Evolutionary conservation across 2,113 vertebrate species (phyloP).

Genomic region (Perca flavescens): DNA sequence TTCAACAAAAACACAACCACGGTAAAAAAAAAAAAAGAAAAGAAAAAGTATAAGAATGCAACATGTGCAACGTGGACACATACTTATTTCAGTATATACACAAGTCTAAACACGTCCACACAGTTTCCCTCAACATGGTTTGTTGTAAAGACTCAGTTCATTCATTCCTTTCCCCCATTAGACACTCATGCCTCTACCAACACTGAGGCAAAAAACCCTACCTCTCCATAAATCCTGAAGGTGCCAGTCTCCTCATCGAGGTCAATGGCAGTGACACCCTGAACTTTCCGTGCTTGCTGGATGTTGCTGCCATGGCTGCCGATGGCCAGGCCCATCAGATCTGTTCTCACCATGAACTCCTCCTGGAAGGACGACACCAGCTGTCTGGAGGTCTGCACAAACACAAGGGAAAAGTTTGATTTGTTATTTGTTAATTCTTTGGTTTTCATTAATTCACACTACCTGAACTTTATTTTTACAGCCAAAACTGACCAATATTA

Average conservation of each 20-base stretch:
- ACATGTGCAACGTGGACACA: neutral
- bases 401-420: neutral
- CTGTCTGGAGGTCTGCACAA: slow-evolving; percentile 88
- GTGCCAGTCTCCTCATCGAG: slow-evolving; percentile 91
- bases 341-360: slow-evolving; percentile 90
- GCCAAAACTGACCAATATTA: neutral
- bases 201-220: slow-evolving; percentile 40
- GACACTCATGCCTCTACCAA: neutral
- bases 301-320: slow-evolving; percentile 94
- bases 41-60: neutral
- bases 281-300: slow-evolving; percentile 92
- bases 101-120: neutral
- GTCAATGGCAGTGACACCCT: slow-evolving; percentile 91
- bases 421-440: neutral
- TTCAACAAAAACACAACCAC: neutral
- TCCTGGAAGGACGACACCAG: slow-evolving; percentile 93
- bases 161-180: neutral
- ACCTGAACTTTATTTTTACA: neutral
- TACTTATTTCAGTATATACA: neutral
- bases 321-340: slow-evolving; percentile 93
- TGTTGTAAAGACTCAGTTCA: neutral
- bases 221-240: slow-evolving; percentile 94
- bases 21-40: neutral
- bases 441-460: neutral
- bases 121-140: neutral